These are phyloP conservation scores for Sinotaia quadrata DNA, from an alignment of 2,888 invertebrate genomes.

Conservation along the genomic window DNA sequence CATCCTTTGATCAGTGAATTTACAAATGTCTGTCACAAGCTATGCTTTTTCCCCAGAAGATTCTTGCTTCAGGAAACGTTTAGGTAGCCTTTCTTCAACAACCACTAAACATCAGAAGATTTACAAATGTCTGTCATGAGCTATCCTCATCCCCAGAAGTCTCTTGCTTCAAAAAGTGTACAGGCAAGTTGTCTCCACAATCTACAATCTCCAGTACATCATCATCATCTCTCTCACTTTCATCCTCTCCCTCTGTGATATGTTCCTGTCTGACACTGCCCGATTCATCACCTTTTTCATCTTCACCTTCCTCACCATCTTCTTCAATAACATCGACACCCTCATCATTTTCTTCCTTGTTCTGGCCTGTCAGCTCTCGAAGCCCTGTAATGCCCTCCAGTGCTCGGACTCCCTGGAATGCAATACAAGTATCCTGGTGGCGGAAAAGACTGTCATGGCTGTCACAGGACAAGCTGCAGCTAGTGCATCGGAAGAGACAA, in stretches of 20 bases:
- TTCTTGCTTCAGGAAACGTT: constrained; percentile 19
- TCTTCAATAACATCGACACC: background rate
- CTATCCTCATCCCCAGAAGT: background rate
- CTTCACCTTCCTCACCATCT: background rate
- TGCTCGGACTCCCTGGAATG: background rate
- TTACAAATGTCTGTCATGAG: background rate
- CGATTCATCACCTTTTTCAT: background rate
- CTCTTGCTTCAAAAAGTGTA: constrained; percentile 20
- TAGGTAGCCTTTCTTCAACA: constrained; percentile 12
- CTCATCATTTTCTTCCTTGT: background rate
- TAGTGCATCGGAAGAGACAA: background rate
- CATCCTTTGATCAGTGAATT: too few species aligned
- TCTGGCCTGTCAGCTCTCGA: background rate
- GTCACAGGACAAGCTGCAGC: background rate
- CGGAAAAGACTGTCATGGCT: background rate
- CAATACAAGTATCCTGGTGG: background rate
- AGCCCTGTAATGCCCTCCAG: background rate
- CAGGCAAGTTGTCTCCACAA: constrained; percentile 16
- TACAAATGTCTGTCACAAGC: background rate
- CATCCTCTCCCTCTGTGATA: background rate
- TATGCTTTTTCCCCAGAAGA: background rate
- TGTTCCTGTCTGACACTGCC: background rate
- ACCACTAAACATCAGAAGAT: too few species aligned
- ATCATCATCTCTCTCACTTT: background rate
- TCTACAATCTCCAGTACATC: constrained; percentile 13